phyloP scores from a whole-genome alignment of 2,888 invertebrate genomes.

The Willowsia nigromaculata region DNA sequence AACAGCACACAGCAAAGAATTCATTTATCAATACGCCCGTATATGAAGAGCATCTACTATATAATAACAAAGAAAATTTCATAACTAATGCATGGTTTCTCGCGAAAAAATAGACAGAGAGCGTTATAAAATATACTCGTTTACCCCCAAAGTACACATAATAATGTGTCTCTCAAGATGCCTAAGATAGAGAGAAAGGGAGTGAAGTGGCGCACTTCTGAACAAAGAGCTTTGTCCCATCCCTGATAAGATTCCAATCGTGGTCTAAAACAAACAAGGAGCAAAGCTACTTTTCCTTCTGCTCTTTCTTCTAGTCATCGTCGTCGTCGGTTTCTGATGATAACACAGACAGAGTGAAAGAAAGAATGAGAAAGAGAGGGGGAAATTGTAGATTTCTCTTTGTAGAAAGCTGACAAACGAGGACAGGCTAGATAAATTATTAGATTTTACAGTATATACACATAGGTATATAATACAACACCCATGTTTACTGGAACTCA shows the following conservation, averaged over 20 bases:
- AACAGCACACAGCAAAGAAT: no score
- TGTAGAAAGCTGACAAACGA: constrained; percentile 50
- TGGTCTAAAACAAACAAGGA: constrained; percentile 58
- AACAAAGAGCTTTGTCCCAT: constrained; percentile 34
- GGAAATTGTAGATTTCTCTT: constrained; percentile 42
- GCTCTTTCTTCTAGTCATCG: background rate
- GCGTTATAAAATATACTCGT: background rate
- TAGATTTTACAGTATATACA: constrained; percentile 35
- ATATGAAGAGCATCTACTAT: background rate
- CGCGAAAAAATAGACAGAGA: no score
- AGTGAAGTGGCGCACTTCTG: constrained; percentile 51
- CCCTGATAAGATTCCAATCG: constrained; percentile 59
- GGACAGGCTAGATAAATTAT: constrained; percentile 51
- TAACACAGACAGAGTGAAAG: background rate
- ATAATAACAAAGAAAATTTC: background rate
- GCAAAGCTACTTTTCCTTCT: constrained; percentile 55
- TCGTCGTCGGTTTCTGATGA: background rate
- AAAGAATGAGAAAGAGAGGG: background rate
- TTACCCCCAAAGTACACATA: constrained; percentile 17
- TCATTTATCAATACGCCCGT: background rate
- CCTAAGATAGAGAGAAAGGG: constrained; percentile 33
- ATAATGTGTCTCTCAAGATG: constrained; percentile 39
- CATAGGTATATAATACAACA: background rate
- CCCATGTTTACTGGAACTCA: constrained; percentile 21
- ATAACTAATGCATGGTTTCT: background rate